Conservation (phyloP, 2,888 invertebrate species). For the Pristionchus fissidentatus region DNA sequence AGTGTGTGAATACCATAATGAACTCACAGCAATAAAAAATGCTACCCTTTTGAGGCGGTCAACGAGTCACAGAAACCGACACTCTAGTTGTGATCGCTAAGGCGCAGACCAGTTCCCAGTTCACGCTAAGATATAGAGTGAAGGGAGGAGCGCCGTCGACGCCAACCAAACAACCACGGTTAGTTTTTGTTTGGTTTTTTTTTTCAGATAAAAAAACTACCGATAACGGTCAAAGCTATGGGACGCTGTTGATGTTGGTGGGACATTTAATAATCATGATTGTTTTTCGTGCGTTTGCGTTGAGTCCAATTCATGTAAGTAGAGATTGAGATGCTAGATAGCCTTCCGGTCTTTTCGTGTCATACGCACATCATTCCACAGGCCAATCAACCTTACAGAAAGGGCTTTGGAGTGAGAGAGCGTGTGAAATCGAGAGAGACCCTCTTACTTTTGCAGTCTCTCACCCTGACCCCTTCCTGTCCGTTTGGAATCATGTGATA, state of each 20-base stretch:
- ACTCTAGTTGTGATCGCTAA: conserved; percentile 58
- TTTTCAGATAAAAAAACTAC: not conserved
- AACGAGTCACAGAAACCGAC: conserved; percentile 43
- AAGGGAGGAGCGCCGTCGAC: conserved; percentile 20
- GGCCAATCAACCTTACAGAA: no score
- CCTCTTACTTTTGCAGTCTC: no score
- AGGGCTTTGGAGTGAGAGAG: no score
- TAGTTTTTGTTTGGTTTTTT: not conserved
- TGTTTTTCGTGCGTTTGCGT: not conserved
- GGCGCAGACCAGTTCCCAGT: conserved; percentile 54
- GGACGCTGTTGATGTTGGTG: not conserved
- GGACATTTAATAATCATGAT: not conserved
- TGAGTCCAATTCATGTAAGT: not conserved
- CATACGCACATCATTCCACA: no score
- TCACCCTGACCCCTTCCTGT: no score
- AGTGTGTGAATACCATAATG: not conserved
- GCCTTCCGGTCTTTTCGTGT: no score
- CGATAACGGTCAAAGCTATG: no score
- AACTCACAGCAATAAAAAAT: not conserved
- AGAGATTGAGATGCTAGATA: not conserved
- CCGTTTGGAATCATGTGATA: no score
- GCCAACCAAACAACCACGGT: not conserved
- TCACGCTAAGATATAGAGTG: conserved; percentile 43
- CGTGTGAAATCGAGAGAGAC: no score
- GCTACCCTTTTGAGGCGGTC: conserved; percentile 19